Evolutionary conservation across 2,113 vertebrate species (phyloP).

Genomic region (Cariama cristata): DNA sequence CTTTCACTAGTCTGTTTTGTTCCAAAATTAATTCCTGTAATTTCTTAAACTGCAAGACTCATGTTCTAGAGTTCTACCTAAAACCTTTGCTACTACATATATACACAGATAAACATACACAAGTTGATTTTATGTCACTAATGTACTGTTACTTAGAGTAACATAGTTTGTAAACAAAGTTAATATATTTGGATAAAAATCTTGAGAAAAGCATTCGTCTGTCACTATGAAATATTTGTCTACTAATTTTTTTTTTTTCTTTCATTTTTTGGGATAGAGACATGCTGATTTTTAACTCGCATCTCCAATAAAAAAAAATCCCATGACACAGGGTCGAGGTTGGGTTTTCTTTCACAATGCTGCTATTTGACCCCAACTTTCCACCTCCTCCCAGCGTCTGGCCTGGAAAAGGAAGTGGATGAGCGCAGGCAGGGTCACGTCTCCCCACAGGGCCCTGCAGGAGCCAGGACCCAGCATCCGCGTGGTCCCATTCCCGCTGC

Average conservation of each 20-base stretch:
- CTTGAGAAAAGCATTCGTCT: background rate
- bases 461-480: background rate
- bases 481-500: rapidly evolving
- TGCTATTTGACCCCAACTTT: background rate
- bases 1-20: background rate
- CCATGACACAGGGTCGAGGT: background rate
- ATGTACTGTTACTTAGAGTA: background rate
- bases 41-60: background rate
- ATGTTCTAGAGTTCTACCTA: background rate
- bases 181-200: conserved; percentile 60
- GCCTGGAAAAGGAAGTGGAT: background rate
- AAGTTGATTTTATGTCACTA: background rate
- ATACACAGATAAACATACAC: background rate
- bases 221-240: background rate
- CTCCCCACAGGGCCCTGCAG: background rate
- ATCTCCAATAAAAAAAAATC: conserved; percentile 59
- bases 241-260: background rate
- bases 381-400: background rate
- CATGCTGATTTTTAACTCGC: conserved; percentile 12
- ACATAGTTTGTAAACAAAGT: conserved; percentile 9
- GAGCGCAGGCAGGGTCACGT: rapidly evolving
- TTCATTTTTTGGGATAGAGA: background rate
- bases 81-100: background rate
- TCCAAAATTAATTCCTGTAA: background rate
- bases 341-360: background rate